Evolutionary conservation across 2,113 vertebrate genomes (phyloP), one percentile per base, ranked within the genome.

Genomic region (Oceanites oceanicus): DNA sequence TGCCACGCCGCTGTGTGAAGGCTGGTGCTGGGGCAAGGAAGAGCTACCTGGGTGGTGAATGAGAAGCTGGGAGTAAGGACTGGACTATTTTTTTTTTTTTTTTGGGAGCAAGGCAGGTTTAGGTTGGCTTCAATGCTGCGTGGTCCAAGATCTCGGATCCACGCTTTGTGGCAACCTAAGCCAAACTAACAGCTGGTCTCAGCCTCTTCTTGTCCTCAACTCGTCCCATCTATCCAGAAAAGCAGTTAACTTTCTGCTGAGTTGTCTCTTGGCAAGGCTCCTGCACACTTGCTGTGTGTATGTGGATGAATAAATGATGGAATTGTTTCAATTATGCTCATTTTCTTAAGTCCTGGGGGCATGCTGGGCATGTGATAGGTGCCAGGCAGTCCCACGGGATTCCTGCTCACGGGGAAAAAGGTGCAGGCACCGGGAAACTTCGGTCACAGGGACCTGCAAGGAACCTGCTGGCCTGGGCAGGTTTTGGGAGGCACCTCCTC

Each of bases 41-140:
- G 27, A 15, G 22, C 44, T 61, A 7, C 29, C 23, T 30, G 79
- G 23, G 56, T 32, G 56, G 21, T 34, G 36, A 36, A 36, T 10
- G 18, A 32, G 36, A 27, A 32, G 30, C 0, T 26, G 16, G 16
- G 52, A 23, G 25, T 40, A 14, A 49, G 40, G 79, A 42, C 20
- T 13, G 55, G n/a, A 36, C 6, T 0, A 1, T n/a, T 42, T 0
- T 13, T 40, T 62, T 11, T 40, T n/a, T n/a, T n/a, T n/a, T n/a
- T n/a, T n/a, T n/a, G 71, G 62, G n/a, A 55, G 47, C 30, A 26
- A 3, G 5, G n/a, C 29, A 32, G 29, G 34, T 7, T 45, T n/a
- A 29, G 23, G 25, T 26, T 62, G 53, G 38, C 12, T 38, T 29
- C 38, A 16, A 5, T 23, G 22, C 6, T 20, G 18, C 7, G 34